Base-by-base conservation (phyloP, 2,113 vertebrate species). In the Mormyrus iriodes region DNA sequence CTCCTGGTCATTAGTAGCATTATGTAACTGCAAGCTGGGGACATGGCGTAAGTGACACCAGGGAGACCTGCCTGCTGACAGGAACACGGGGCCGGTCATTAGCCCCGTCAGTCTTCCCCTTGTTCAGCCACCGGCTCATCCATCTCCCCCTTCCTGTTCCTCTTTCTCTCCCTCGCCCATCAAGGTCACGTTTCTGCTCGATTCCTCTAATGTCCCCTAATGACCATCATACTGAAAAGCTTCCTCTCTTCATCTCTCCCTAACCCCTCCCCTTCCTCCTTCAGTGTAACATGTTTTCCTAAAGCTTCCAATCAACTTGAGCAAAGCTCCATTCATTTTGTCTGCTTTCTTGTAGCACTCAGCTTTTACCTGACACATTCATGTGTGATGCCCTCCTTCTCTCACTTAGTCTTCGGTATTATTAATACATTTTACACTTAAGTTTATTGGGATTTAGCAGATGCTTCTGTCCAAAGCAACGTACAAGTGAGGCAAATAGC, bases 51-150 rank as follows among this genome's bases (percentile, higher is more conserved):
- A 91, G 91, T 88, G 91, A 88, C 65, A 90, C 90, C 53, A 89
- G 90, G 91, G 39, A 90, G 88, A 79, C 48, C 24, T 8, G n/a
- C 19, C n/a, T 8, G 87, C 85, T 91, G 92, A 93, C 91, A 87
- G 89, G 90, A 90, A 92, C 91, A 92, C 91, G 89, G 89, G 92
- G 86, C 86, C 65, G 92, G 91, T 92, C 94, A 94, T 93, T 94
- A 94, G 85, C 89, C 73, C n/a, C 19, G 27, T 39, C 69, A 31
- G 48, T 83, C 88, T 73, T 82, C 51, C n/a, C n/a, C 1, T 42
- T 73, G 31, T 55, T 82, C 73, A 21, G 65, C 87, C 90, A 92
- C 89, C 39, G 17, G 24, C 44, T 61, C 42, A 27, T 88, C 89
- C 90, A 46, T 69, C 91, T 86, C 88, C 31, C 49, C 86, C 51